Base-by-base conservation (phyloP, 2,888 invertebrate genomes). In the Diadegma fenestrale region DNA sequence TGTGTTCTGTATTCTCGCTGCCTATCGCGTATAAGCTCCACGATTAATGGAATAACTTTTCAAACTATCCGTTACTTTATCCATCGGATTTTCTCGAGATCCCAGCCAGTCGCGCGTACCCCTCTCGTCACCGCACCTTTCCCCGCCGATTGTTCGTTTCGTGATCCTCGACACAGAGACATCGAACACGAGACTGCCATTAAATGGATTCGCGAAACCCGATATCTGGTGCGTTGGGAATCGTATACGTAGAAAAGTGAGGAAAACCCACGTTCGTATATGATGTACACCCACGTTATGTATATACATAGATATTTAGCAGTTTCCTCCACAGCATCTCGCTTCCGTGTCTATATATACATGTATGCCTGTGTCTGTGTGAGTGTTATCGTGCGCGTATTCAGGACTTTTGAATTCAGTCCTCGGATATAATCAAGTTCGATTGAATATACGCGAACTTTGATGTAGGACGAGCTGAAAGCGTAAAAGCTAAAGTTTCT, bases 41-140 rank as follows among this genome's bases (percentile, higher is more conserved):
- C 81, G 84, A 81, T 89, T 93, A 91, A 93, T 93, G 92, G 92
- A 93, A 92, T 93, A 92, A 93, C 92, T 85, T 93, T 68, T 91
- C 87, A 91, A 91, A 91, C 90, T 91, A 91, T 92, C 90, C 90
- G 89, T 90, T 90, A 90, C 90, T 90, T 91, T 89, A 89, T 89
- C 89, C 88, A 88, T 86, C 89, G 78, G 64, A 84, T 84, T 84
- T 84, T 76, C 82, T 68, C 75, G 77, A 45, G 58, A 58, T 58
- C 26, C 14, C 26, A 58, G 58, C 58, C 26, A 58, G 26, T 14
- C 75, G 30, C 64, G 68, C 61, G 30, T 79, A 6, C 45, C 76
- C 43, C 75, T 79, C 64, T 79, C 64, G 37, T 63, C 80, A 64
- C 77, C 66, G 37, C 58, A 43, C 58, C 33, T 26, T 51, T 30